These are phyloP conservation scores for Caenorhabditis remanei DNA, from an alignment of 1,140 invertebrate species.

Conservation along the genomic window DNA sequence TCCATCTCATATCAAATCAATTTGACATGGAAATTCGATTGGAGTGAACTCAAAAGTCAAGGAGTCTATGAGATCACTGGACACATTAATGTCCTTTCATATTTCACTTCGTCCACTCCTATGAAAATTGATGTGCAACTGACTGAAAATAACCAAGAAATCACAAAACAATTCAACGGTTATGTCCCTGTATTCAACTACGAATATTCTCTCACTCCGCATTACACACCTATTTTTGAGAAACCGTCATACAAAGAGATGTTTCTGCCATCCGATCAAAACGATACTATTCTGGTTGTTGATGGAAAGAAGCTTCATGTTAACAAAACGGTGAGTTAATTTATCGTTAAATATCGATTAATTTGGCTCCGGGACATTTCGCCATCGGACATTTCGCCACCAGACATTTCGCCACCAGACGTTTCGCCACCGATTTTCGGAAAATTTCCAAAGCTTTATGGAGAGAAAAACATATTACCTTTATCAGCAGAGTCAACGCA, in stretches of 20 bases:
- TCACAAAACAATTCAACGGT: not conserved
- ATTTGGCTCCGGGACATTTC: too few relatives aligned
- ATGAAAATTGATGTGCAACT: too few relatives aligned
- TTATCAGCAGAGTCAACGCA: too few relatives aligned
- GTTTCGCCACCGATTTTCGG: too few relatives aligned
- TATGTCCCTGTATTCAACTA: not conserved
- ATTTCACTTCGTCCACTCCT: not conserved
- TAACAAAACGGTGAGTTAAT: not conserved
- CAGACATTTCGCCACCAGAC: too few relatives aligned
- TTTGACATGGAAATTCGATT: not conserved
- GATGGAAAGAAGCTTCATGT: not conserved
- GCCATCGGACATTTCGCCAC: too few relatives aligned
- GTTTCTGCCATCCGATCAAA: not conserved
- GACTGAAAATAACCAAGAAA: not conserved
- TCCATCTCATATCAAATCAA: too few relatives aligned
- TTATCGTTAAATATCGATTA: too few relatives aligned
- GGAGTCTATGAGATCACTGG: not conserved
- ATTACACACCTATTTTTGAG: not conserved
- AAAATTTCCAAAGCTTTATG: too few relatives aligned
- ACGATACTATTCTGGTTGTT: not conserved
- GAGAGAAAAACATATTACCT: too few relatives aligned
- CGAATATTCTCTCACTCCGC: not conserved
- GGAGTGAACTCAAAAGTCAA: not conserved
- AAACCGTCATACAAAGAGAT: not conserved
- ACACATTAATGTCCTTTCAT: not conserved